Evolutionary conservation across 2,113 vertebrate genomes (phyloP), one percentile per base, ranked within the genome.

Genomic region (Alethe diademata): DNA sequence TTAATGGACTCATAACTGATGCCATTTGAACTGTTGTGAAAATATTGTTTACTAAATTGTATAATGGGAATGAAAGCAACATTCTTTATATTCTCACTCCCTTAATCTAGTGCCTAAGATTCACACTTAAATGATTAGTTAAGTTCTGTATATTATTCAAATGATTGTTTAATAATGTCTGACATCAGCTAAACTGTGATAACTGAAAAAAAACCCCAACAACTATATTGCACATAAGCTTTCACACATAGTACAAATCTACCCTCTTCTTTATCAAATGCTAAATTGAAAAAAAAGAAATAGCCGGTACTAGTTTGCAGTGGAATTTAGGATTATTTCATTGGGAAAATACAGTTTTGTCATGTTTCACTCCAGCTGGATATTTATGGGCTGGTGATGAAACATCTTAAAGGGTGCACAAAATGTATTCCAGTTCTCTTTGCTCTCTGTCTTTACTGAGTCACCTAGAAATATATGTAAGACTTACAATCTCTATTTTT

Each of bases 291-390:
- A 48, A 79, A 11, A 28, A 35, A 15, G 9, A 16, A 14, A 11
- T 2, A 48, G 0, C 14, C 19, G 12, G 1, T 4, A 7, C 6
- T 48, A 5, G 2, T 35, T 86, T 8, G 51, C 11, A 54, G 11
- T 56, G 8, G 19, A 71, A 69, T 60, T 79, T 36, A 51, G 8
- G 9, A 17, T 51, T 72, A 33, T 47, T 81, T 89, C 22, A 42
- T 8, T 42, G 4, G 43, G 8, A 56, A 80, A 54, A 51, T 35
- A 26, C 19, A 47, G 2, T n/a, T 35, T 61, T 74, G 1, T 10
- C 18, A 10, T 60, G 5, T 50, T 85, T 90, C 9, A 4, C 25
- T 67, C 48, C 60, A 50, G 20, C 2, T 45, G 19, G 43, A 71
- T 3, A 28, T 48, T 82, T 60, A 22, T 24, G 5, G 23, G 31